These are phyloP conservation scores for Andrena dorsata DNA, from an alignment of 2,888 invertebrate genomes.

Conservation along the genomic window DNA sequence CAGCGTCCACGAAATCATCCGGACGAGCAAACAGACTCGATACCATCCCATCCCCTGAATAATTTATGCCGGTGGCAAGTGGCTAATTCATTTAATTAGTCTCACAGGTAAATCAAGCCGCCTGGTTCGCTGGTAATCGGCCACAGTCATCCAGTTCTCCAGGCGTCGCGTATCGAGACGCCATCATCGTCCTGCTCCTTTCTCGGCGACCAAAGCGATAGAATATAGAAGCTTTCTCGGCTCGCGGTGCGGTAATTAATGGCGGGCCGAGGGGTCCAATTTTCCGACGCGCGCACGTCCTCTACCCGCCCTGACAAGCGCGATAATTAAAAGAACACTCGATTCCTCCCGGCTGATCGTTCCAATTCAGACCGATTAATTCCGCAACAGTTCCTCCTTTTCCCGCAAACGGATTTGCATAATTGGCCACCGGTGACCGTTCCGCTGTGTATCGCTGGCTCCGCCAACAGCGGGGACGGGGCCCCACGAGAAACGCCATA, in stretches of 20 bases:
- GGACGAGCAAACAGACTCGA: not conserved
- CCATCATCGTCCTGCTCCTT: constrained; percentile 16
- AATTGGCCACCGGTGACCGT: constrained; percentile 64
- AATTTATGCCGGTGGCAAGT: constrained; percentile 56
- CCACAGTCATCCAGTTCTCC: constrained; percentile 40
- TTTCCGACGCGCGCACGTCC: constrained; percentile 18
- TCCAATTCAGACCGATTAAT: constrained; percentile 56
- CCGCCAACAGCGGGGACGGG: not conserved
- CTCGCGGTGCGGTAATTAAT: constrained; percentile 20
- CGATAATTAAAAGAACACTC: constrained; percentile 48
- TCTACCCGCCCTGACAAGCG: not conserved
- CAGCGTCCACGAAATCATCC: not conserved
- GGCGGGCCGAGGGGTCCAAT: constrained; percentile 40
- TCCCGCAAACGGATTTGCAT: constrained; percentile 59
- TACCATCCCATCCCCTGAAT: constrained; percentile 10
- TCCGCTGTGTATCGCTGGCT: constrained; percentile 36
- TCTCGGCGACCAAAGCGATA: not conserved
- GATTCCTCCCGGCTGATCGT: constrained; percentile 34
- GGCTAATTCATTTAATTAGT: constrained; percentile 69
- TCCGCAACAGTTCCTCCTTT: constrained; percentile 31
- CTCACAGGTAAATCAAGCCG: constrained; percentile 62
- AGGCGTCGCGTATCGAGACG: constrained; percentile 8
- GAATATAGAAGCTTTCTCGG: not conserved
- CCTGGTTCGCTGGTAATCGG: constrained; percentile 49
- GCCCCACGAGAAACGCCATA: constrained; percentile 64